A percentile compares a stretch with the other conserved stretches of the same genome.
phyloP scores from a whole-genome alignment of 92 coral and sea anemone species.

The Palythoa grandis region DNA sequence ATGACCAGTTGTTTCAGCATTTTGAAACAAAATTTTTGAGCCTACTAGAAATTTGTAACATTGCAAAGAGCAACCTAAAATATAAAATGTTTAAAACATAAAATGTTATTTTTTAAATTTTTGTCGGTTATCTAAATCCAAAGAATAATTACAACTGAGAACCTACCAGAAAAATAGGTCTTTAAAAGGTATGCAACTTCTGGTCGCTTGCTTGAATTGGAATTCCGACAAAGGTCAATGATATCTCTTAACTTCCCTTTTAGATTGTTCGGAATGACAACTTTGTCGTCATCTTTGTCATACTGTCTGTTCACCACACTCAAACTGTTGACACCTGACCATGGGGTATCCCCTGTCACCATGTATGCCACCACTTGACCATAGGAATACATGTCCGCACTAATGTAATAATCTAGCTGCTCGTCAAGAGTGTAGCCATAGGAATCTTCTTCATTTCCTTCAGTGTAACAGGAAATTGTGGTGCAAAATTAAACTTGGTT shows the following conservation, averaged over 20 bases:
- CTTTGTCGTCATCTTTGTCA: slow-evolving; percentile 56
- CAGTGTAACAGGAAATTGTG: neutral
- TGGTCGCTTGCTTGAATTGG: slow-evolving; percentile 63
- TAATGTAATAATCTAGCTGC: slow-evolving; percentile 51
- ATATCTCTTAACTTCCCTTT: slow-evolving; percentile 65
- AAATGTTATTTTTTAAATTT: neutral
- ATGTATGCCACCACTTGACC: slow-evolving; percentile 89
- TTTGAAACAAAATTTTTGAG: no score
- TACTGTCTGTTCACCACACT: slow-evolving; percentile 60
- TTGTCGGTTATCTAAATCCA: neutral
- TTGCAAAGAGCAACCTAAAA: no score
- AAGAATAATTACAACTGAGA: neutral
- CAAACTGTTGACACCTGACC: slow-evolving; percentile 74
- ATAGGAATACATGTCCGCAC: slow-evolving; percentile 90
- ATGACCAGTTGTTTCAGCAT: no score
- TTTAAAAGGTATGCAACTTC: slow-evolving; percentile 64
- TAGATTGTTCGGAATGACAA: slow-evolving; percentile 72
- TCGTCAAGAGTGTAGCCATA: slow-evolving; percentile 11
- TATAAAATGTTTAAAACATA: neutral
- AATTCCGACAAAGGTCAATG: slow-evolving; percentile 60
- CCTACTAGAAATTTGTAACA: no score
- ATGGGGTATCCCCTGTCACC: slow-evolving; percentile 81
- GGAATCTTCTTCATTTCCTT: slow-evolving; percentile 21
- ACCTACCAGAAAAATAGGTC: slow-evolving; percentile 70
- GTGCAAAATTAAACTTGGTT: no score